phyloP scores from a whole-genome alignment of 2,113 vertebrate genomes.

The Pachycephala philippinensis region DNA sequence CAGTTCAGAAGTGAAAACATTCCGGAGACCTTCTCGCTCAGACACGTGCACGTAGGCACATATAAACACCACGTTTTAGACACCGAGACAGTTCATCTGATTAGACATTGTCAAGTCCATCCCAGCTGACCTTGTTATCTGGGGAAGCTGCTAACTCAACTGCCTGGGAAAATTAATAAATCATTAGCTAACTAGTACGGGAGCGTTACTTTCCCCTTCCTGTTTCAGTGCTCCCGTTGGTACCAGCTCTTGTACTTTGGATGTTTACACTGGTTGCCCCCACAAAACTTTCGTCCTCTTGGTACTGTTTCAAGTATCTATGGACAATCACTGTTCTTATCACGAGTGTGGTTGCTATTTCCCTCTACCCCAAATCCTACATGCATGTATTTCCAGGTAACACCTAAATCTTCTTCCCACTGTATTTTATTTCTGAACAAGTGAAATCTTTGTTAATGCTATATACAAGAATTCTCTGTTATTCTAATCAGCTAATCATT shows the following conservation, averaged over 20 bases:
- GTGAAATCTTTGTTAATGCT: neutral
- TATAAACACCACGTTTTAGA: neutral
- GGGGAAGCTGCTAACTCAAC: neutral
- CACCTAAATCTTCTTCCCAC: neutral
- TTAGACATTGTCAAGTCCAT: neutral
- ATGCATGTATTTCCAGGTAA: neutral
- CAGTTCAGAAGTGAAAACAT: neutral
- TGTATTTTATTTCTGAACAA: neutral
- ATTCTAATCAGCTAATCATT: neutral
- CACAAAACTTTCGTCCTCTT: neutral
- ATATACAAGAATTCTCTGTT: neutral
- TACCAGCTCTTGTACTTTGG: neutral
- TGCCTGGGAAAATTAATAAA: neutral
- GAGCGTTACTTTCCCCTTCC: neutral
- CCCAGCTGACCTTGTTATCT: neutral
- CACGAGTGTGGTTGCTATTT: neutral
- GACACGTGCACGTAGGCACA: rapidly evolving
- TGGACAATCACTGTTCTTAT: neutral
- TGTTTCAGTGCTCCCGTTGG: neutral
- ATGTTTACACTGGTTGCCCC: neutral
- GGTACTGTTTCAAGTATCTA: neutral
- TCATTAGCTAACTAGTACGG: neutral
- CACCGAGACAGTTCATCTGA: neutral
- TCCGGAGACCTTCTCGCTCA: neutral
- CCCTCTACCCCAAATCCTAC: neutral